Evolutionary conservation across 2,113 vertebrate species (phyloP).

Genomic region (Rutilus rutilus): DNA sequence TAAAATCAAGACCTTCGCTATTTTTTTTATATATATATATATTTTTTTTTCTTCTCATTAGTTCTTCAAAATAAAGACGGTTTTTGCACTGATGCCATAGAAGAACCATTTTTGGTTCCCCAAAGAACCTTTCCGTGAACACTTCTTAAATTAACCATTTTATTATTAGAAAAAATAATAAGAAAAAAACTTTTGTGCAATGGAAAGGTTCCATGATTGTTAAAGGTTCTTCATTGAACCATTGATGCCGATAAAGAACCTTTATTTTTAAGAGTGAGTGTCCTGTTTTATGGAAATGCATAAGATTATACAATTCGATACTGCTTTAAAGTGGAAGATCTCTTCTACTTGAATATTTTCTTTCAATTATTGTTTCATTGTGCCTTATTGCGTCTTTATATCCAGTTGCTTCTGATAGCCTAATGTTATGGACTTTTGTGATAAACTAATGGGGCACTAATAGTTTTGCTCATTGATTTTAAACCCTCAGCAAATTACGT

Average conservation of each 20-base stretch:
- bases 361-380: background rate
- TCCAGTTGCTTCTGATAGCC: background rate
- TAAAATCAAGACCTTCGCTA: background rate
- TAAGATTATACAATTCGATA: too few species aligned
- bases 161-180: too few species aligned
- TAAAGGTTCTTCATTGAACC: too few species aligned
- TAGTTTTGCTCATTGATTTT: conserved; percentile 17
- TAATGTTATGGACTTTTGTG: background rate
- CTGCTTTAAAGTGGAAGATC: background rate
- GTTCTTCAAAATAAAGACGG: background rate
- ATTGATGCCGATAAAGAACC: too few species aligned
- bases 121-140: too few species aligned
- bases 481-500: background rate
- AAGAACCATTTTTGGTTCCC: background rate
- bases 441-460: background rate
- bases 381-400: background rate
- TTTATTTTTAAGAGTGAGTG: too few species aligned
- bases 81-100: background rate
- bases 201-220: too few species aligned
- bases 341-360: background rate
- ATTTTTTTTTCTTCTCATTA: background rate
- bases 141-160: too few species aligned
- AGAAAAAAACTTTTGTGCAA: too few species aligned
- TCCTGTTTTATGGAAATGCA: too few species aligned
- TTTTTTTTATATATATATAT: too few species aligned